Conservation (phyloP, 2,113 vertebrate genomes). For the Chiloscyllium plagiosum region DNA sequence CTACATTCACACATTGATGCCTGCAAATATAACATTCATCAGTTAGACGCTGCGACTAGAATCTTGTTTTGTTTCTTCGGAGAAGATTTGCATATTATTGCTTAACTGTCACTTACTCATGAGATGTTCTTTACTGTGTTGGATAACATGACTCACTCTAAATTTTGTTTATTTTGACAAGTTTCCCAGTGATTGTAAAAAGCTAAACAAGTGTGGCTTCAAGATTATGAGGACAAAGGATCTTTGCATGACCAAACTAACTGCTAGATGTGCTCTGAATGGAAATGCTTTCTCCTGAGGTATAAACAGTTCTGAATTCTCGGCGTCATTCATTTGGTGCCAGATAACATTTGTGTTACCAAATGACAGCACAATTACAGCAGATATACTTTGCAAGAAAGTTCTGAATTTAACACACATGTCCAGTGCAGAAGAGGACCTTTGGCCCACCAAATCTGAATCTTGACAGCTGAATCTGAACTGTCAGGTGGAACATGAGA, state of each 20-base stretch:
- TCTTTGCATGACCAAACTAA: background rate
- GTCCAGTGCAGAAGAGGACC: no score
- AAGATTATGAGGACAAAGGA: background rate
- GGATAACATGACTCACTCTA: background rate
- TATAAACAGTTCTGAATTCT: background rate
- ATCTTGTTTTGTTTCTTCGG: background rate
- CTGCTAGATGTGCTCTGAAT: background rate
- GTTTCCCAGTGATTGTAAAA: background rate
- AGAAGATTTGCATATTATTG: constrained; percentile 17
- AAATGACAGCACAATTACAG: background rate
- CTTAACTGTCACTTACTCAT: background rate
- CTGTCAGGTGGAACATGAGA: no score
- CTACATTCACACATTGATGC: background rate
- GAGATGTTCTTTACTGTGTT: background rate
- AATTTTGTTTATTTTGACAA: background rate
- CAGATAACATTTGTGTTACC: background rate
- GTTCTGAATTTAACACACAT: background rate
- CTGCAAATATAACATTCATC: background rate
- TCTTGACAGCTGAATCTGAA: background rate
- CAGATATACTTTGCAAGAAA: background rate
- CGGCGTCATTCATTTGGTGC: background rate
- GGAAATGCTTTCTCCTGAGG: background rate
- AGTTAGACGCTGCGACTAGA: background rate
- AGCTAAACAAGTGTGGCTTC: background rate
- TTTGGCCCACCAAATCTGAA: no score